Evolutionary conservation across 1,140 invertebrate species (phyloP), one percentile per base, ranked within the genome.

Genomic region (Aporrectodea caliginosa): DNA sequence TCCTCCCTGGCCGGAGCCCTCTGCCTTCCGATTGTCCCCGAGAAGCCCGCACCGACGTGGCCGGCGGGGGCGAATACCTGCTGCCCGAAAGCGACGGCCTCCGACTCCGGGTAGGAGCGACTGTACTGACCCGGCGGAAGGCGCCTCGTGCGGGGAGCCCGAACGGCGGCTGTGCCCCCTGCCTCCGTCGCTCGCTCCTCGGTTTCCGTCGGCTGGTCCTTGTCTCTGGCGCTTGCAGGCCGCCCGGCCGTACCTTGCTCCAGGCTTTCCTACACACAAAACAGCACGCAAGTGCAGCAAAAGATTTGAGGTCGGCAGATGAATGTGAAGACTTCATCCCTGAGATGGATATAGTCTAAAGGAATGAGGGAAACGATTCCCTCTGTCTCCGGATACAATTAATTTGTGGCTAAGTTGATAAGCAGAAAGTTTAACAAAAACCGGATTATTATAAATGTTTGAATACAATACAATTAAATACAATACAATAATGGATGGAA

Each of bases 91-190:
- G 75, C 75, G 16, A 76, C 75, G 16, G 75, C 75, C 31, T 76
- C 75, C 16, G 75, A 76, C n/a, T 76, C 75, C 75, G 75, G 75
- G 35, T 76, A 76, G 14, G 75, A 76, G 33, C 75, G 33, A 58
- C 75, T 76, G 34, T 76, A 76, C 16, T 30, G 29, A 35, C 43
- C 27, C 2, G n/a, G 70, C 2, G 70, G 31, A 2, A 72, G n/a
- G 70, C 70, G 70, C 6, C 43, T 6, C 6, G 43, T 6, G 6
- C 43, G 6, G 6, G 43, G 43, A 22, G 43, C 6, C n/a, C n/a
- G n/a, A n/a, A n/a, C n/a, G 22, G 43, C 43, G 43, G 43, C 43
- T 6, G 22, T 58, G 43, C 6, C 43, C 22, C 22, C 43, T 6
- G 43, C 6, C 6, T 6, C 6, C 43, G 43, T 6, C 43, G 6